These are phyloP conservation scores for Lithodes maja DNA, from an alignment of 2,888 invertebrate species.

Conservation along the genomic window DNA sequence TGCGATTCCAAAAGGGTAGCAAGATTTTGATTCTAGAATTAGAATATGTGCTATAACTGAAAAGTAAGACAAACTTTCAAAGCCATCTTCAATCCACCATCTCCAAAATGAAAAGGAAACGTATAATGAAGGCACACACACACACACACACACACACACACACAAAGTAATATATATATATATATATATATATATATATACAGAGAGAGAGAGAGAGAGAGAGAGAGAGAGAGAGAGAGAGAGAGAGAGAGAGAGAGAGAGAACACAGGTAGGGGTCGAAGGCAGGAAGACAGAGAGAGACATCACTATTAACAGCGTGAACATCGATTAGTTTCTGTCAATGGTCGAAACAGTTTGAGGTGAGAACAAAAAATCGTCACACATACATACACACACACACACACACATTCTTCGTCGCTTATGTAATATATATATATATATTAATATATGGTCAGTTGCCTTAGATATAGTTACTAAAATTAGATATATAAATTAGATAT, in stretches of 20 bases:
- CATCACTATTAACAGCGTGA: neutral
- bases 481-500: no score
- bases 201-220: neutral
- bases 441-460: no score
- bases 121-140: neutral
- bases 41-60: no score
- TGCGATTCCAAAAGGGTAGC: no score
- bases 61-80: no score
- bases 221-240: neutral
- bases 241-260: neutral
- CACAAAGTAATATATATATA: conserved; percentile 29
- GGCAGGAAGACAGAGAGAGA: neutral
- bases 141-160: conserved; percentile 30
- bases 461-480: no score
- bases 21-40: no score
- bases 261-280: neutral
- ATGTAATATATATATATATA: no score
- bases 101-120: no score
- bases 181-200: conserved; percentile 40
- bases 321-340: neutral
- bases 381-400: conserved; percentile 27
- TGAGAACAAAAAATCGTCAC: neutral
- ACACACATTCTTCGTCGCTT: neutral
- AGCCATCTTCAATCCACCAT: no score
- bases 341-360: neutral